Conservation (phyloP, 1,140 invertebrate genomes). For the Babylonia areolata region DNA sequence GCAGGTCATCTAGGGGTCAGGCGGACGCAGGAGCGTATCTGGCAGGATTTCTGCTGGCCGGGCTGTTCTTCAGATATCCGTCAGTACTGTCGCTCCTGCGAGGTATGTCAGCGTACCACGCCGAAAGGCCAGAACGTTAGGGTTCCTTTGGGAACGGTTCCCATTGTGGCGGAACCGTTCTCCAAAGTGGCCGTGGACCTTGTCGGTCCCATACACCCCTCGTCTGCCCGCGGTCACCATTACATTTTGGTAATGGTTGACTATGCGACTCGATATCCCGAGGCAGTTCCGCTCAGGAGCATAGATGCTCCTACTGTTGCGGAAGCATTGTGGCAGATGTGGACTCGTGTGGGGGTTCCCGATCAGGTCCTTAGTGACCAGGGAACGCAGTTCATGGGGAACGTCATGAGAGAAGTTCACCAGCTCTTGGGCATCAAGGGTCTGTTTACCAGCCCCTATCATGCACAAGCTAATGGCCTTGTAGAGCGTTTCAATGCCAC, state of each 20-base stretch:
- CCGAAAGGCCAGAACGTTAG: constrained; percentile 45
- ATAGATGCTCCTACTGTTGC: constrained; percentile 40
- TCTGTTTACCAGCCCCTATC: constrained; percentile 39
- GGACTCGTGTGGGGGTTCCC: constrained; percentile 70
- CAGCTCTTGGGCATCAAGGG: constrained; percentile 34
- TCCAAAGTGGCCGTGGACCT: constrained; percentile 51
- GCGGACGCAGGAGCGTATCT: too few relatives aligned
- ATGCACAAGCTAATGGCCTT: constrained; percentile 45
- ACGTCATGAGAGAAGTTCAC: constrained; percentile 16
- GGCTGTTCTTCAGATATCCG: constrained; percentile 19
- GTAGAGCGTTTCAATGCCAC: constrained; percentile 41
- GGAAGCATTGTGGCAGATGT: constrained; percentile 52
- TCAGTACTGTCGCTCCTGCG: constrained; percentile 44
- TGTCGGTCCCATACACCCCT: constrained; percentile 44
- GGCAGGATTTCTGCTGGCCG: constrained; percentile 44
- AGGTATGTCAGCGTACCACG: constrained; percentile 50
- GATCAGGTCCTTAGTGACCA: constrained; percentile 40
- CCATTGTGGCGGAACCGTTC: constrained; percentile 53
- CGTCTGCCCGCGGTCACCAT: constrained; percentile 29
- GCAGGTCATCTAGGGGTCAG: too few relatives aligned
- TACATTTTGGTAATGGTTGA: constrained; percentile 47
- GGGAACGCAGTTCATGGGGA: constrained; percentile 8
- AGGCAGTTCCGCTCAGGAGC: constrained; percentile 36
- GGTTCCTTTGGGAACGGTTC: constrained; percentile 49
- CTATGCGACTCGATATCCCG: constrained; percentile 50